Evolutionary conservation across 37 sponge, comb jelly and placozoan species (phyloP).

Genomic region (Chondrilla cf. caribensis): DNA sequence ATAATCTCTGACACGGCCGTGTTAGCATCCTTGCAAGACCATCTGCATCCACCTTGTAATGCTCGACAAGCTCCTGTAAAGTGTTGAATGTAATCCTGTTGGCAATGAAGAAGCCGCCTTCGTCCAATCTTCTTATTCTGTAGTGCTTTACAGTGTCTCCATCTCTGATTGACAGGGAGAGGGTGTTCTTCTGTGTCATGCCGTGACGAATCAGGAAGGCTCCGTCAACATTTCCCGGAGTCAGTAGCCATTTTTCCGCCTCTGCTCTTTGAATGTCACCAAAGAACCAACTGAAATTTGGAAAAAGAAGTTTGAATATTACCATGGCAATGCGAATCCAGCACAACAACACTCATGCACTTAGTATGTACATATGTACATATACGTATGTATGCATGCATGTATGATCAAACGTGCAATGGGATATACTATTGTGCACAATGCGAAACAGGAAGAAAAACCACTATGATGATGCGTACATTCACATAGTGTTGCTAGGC

Average conservation of each 20-base stretch:
- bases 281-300: slow-evolving; percentile 73
- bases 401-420: too few species aligned
- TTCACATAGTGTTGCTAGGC: too few species aligned
- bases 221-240: slow-evolving; percentile 47
- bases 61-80: slow-evolving; percentile 58
- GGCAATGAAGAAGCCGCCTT: slow-evolving; percentile 69
- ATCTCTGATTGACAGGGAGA: slow-evolving; percentile 79
- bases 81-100: slow-evolving; percentile 47
- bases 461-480: too few species aligned
- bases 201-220: slow-evolving; percentile 79
- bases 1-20: slow-evolving; percentile 57
- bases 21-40: slow-evolving; percentile 68
- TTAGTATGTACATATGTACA: background rate
- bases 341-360: background rate
- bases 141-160: slow-evolving; percentile 87
- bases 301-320: background rate
- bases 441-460: too few species aligned
- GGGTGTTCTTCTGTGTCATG: slow-evolving; percentile 69
- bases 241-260: slow-evolving; percentile 86
- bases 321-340: background rate
- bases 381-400: background rate
- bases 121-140: slow-evolving; percentile 71
- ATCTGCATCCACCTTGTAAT: slow-evolving; percentile 62
- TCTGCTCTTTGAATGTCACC: slow-evolving; percentile 69
- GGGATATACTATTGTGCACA: too few species aligned